phyloP scores from a whole-genome alignment of 2,113 vertebrate species.

The Nesogale talazaci region DNA sequence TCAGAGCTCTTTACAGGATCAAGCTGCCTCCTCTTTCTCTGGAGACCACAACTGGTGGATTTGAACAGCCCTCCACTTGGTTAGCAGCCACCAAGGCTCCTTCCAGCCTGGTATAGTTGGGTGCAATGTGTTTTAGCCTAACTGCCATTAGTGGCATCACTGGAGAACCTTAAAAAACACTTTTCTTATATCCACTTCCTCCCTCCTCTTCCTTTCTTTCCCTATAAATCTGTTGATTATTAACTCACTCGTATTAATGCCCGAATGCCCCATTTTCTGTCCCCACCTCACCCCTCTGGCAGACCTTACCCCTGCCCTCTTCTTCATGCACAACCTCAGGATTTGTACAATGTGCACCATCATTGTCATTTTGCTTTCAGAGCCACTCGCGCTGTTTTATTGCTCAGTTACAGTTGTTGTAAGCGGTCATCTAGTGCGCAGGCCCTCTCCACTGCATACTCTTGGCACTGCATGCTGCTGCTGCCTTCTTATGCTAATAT shows the following conservation, averaged over 20 bases:
- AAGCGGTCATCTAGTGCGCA: not conserved
- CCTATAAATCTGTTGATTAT: not conserved
- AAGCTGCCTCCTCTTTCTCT: too few species aligned
- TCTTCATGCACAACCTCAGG: not conserved
- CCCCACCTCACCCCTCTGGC: not conserved
- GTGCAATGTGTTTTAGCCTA: not conserved
- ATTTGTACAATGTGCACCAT: not conserved
- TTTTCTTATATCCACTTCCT: not conserved
- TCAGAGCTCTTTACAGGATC: too few species aligned
- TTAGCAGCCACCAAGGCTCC: too few species aligned
- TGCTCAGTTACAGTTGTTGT: not conserved
- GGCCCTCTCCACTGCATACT: fast-evolving
- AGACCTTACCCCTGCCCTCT: not conserved
- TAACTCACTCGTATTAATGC: not conserved
- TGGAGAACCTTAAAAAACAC: not conserved
- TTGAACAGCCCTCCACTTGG: too few species aligned
- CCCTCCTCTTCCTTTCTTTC: not conserved
- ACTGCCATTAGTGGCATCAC: not conserved
- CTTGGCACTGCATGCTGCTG: not conserved
- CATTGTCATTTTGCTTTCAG: not conserved
- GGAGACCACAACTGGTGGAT: too few species aligned
- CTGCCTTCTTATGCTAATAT: not conserved
- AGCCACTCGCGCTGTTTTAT: not conserved
- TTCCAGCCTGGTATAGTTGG: too few species aligned
- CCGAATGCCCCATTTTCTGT: not conserved